phyloP scores from a whole-genome alignment of 2,113 vertebrate species.

The Heteronetta atricapilla region DNA sequence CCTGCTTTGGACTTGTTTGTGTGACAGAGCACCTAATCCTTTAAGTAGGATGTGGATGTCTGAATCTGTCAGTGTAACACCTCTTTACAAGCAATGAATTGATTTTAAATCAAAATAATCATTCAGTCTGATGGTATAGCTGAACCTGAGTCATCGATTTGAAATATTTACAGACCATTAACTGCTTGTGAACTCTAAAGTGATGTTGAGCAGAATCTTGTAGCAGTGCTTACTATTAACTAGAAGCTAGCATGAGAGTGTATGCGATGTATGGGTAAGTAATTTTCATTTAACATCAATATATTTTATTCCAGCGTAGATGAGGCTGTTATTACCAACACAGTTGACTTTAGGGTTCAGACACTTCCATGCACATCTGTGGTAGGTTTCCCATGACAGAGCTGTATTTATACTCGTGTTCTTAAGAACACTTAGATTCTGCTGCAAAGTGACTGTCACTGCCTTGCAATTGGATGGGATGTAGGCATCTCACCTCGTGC shows the following conservation, averaged over 20 bases:
- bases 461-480: background rate
- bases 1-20: background rate
- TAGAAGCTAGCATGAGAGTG: background rate
- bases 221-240: background rate
- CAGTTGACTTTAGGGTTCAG: background rate
- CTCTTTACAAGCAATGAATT: background rate
- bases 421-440: background rate
- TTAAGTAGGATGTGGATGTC: background rate
- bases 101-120: background rate
- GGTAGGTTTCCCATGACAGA: background rate
- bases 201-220: background rate
- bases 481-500: background rate
- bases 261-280: background rate
- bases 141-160: background rate
- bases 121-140: background rate
- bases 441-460: background rate
- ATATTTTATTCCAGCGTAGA: background rate
- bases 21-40: background rate
- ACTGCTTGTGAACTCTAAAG: background rate
- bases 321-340: background rate
- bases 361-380: background rate
- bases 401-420: background rate
- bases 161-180: background rate
- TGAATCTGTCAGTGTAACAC: background rate
- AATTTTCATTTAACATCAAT: background rate